Conservation (phyloP, 2,797 vertebrate species). For the Lateolabrax maculatus region DNA sequence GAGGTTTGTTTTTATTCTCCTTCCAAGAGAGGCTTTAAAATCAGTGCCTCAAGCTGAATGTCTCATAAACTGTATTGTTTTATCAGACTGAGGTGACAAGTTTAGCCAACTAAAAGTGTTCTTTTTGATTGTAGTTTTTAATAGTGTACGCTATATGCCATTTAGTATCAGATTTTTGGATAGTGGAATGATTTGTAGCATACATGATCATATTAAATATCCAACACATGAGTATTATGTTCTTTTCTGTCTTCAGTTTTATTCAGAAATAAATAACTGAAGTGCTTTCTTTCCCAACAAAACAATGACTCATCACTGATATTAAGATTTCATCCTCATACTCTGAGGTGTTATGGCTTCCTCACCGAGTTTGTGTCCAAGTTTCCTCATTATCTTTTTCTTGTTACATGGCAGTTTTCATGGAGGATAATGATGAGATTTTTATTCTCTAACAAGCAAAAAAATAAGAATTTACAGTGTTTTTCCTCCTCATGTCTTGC, state of each 20-base stretch:
- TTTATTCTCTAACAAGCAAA: constrained; percentile 31
- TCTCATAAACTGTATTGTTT: constrained; percentile 52
- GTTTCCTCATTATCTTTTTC: constrained; percentile 50
- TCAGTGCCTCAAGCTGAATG: constrained; percentile 48
- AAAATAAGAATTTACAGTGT: constrained; percentile 15
- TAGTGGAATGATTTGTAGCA: constrained; percentile 35
- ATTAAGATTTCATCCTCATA: constrained; percentile 17
- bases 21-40: constrained; percentile 62
- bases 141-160: constrained; percentile 32
- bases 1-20: constrained; percentile 61
- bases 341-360: constrained; percentile 21
- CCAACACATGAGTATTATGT: constrained; percentile 14
- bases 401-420: constrained; percentile 33
- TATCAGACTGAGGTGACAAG: constrained; percentile 30
- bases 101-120: constrained; percentile 34
- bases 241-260: constrained; percentile 33
- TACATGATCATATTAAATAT: constrained; percentile 28
- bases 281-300: constrained; percentile 10
- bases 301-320: constrained; percentile 47
- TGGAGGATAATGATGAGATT: constrained; percentile 43
- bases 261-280: constrained; percentile 31
- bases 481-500: constrained; percentile 11
- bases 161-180: constrained; percentile 23
- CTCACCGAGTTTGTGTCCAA: constrained; percentile 33
- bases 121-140: constrained; percentile 46